These are phyloP conservation scores for Pica pica DNA, from an alignment of 2,113 vertebrate genomes.

Conservation along the genomic window DNA sequence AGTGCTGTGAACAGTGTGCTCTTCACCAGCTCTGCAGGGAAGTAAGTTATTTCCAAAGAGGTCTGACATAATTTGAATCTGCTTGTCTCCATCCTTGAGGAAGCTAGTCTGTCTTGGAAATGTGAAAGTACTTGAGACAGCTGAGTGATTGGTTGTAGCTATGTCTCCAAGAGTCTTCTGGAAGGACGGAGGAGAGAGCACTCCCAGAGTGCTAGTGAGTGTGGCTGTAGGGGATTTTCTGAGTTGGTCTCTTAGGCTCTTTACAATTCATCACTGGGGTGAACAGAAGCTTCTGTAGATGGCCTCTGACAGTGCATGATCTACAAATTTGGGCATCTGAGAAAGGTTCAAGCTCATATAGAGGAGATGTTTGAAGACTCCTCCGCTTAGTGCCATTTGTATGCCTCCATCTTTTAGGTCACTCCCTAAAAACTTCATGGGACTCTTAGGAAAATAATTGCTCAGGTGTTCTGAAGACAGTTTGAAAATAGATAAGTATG, in stretches of 20 bases:
- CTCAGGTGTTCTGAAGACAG: not conserved
- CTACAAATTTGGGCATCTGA: not conserved
- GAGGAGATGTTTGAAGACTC: fast-evolving
- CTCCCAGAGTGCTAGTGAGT: not conserved
- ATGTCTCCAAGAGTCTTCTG: not conserved
- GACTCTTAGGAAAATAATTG: not conserved
- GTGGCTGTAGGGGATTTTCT: not conserved
- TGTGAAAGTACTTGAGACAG: not conserved
- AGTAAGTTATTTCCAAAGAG: not conserved
- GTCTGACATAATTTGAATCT: not conserved
- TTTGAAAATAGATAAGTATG: not conserved
- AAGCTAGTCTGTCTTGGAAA: not conserved
- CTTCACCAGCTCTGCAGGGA: not conserved
- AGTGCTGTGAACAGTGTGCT: not conserved
- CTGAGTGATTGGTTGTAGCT: not conserved
- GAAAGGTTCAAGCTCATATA: not conserved
- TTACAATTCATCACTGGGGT: not conserved
- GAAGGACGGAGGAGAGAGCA: not conserved
- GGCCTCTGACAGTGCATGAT: not conserved
- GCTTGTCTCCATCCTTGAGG: not conserved
- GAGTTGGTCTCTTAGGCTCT: not conserved
- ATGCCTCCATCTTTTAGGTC: not conserved
- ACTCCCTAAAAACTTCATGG: not conserved
- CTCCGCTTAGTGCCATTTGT: not conserved
- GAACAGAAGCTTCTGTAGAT: not conserved